Percentiles rank a stretch among this genome's conserved stretches.
phyloP scores from a whole-genome alignment of 2,113 vertebrate genomes.

The Clupea harengus region DNA sequence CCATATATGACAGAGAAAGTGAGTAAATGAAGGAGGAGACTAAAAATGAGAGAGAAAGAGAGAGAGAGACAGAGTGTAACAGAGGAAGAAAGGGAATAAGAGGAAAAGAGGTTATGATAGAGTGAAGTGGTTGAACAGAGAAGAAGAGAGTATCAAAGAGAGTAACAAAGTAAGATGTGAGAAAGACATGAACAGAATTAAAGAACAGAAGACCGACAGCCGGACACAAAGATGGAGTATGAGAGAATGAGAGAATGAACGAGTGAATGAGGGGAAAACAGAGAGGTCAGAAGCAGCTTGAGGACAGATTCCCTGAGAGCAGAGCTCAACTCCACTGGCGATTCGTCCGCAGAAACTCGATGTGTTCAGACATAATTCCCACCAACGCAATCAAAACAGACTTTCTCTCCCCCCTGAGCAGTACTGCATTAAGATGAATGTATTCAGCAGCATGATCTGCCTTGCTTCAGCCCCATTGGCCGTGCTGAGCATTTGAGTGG shows the following conservation, averaged over 20 bases:
- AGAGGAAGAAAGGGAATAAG: neutral
- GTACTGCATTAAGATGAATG: neutral
- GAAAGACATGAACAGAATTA: neutral
- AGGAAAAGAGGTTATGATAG: neutral
- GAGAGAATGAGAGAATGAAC: neutral
- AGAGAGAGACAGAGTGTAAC: conserved; percentile 25
- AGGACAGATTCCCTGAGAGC: neutral
- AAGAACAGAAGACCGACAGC: neutral
- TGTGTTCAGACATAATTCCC: conserved; percentile 19
- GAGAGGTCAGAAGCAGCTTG: neutral
- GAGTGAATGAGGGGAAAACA: neutral
- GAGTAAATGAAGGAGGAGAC: conserved; percentile 12
- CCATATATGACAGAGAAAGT: neutral
- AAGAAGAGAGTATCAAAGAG: neutral
- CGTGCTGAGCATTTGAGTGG: neutral
- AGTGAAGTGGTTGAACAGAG: neutral
- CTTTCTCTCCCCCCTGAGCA: neutral
- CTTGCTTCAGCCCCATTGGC: neutral
- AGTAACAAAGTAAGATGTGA: neutral
- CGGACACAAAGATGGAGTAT: neutral
- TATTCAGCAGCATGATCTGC: conserved; percentile 7
- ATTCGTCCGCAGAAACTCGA: neutral
- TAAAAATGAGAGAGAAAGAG: conserved; percentile 30
- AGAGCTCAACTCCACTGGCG: neutral
- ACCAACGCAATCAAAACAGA: conserved; percentile 15